Evolutionary conservation across 1,140 invertebrate genomes (phyloP).

Genomic region (Papilio helenus): DNA sequence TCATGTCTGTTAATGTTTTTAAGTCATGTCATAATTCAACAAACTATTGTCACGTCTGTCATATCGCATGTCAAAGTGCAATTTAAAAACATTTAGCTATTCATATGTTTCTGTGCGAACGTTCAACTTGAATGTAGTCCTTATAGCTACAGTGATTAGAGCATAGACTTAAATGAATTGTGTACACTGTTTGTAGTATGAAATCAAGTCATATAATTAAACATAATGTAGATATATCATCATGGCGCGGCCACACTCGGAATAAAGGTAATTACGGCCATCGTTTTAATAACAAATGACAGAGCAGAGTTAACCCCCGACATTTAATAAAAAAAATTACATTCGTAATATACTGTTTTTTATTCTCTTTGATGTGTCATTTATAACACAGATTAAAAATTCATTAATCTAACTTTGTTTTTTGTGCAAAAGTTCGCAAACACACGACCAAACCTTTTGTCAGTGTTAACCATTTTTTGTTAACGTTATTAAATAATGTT

Average conservation of each 20-base stretch:
- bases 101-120: neutral
- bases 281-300: conserved; percentile 32
- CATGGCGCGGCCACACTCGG: conserved; percentile 43
- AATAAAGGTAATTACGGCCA: conserved; percentile 32
- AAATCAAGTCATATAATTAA: conserved; percentile 59
- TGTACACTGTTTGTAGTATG: conserved; percentile 23
- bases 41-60: conserved; percentile 51
- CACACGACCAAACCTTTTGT: neutral
- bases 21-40: conserved; percentile 49
- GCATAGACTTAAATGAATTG: neutral
- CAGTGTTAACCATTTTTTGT: neutral
- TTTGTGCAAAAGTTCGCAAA: neutral
- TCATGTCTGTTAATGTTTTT: neutral
- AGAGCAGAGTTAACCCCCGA: conserved; percentile 33
- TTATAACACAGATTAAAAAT: conserved; percentile 35
- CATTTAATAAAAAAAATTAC: conserved; percentile 30
- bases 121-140: neutral
- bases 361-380: conserved; percentile 28
- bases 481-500: neutral
- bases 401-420: conserved; percentile 28
- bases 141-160: neutral
- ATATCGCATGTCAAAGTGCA: conserved; percentile 59
- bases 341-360: conserved; percentile 5
- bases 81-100: conserved; percentile 45
- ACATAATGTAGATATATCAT: conserved; percentile 61